Evolutionary conservation across 2,888 invertebrate genomes (phyloP).

Genomic region (Pollenia labialis): DNA sequence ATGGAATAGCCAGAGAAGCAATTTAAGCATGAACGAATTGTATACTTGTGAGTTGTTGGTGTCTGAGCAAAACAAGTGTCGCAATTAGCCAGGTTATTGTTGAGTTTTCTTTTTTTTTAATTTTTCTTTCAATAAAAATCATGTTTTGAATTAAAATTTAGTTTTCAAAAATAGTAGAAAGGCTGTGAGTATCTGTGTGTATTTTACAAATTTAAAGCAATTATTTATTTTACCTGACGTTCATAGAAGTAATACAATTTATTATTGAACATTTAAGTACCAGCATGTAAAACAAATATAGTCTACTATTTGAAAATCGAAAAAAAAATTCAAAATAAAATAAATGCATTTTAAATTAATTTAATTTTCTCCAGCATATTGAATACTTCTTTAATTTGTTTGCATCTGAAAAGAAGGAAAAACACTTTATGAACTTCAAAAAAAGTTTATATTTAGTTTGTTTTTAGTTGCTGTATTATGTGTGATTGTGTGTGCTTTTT

Average conservation of each 20-base stretch:
- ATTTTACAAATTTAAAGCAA: conserved; percentile 45
- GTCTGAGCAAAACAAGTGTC: conserved; percentile 78
- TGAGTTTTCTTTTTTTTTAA: conserved; percentile 60
- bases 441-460: conserved; percentile 29
- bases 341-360: conserved; percentile 35
- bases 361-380: conserved; percentile 50
- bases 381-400: conserved; percentile 43
- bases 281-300: background rate
- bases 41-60: conserved; percentile 24
- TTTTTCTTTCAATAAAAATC: conserved; percentile 77
- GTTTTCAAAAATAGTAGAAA: conserved; percentile 3
- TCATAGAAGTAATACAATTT: conserved; percentile 58
- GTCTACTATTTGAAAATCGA: conserved; percentile 10
- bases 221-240: conserved; percentile 61
- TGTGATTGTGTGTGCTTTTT: background rate
- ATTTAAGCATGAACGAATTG: conserved; percentile 44
- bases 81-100: conserved; percentile 82
- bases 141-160: conserved; percentile 73
- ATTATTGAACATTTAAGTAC: background rate
- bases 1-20: conserved; percentile 34
- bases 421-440: conserved; percentile 41
- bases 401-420: background rate
- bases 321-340: background rate
- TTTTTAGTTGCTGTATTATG: conserved; percentile 7
- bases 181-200: background rate